Percentiles rank a stretch among this genome's conserved stretches.
Evolutionary conservation across 2,888 invertebrate species (phyloP).

Genomic region (Phytoseiulus persimilis): DNA sequence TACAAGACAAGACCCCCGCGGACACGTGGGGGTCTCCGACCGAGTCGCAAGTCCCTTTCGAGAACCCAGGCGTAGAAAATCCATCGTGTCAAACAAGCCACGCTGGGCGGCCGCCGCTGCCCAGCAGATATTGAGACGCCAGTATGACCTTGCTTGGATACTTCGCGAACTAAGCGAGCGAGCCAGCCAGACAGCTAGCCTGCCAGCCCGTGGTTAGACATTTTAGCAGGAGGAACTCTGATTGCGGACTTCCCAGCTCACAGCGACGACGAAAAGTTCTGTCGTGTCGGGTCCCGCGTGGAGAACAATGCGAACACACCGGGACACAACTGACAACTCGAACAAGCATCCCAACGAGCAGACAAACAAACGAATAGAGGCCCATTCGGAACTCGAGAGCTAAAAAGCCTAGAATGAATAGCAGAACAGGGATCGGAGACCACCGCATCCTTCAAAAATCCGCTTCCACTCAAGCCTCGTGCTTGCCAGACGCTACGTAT

Average conservation of each 20-base stretch:
- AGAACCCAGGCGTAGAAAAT: background rate
- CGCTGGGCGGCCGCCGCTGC: background rate
- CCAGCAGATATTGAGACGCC: background rate
- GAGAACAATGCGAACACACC: background rate
- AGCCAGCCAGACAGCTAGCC: background rate
- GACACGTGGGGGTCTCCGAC: background rate
- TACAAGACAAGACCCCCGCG: background rate
- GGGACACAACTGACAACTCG: background rate
- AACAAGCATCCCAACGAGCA: background rate
- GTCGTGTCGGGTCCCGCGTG: background rate
- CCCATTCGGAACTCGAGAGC: background rate
- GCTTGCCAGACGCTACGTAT: slow-evolving; percentile 9
- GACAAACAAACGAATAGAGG: background rate
- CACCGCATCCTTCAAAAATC: background rate
- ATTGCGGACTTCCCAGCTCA: background rate
- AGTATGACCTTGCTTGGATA: background rate
- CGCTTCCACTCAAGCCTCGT: slow-evolving; percentile 13
- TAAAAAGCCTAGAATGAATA: background rate
- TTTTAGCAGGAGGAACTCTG: background rate
- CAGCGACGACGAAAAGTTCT: background rate
- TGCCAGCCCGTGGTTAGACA: background rate
- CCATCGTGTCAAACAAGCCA: background rate
- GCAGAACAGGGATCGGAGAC: background rate
- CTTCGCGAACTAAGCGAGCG: background rate
- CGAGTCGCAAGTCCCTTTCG: background rate